Evolutionary conservation across 2,888 invertebrate species (phyloP), one percentile per base, ranked within the genome.

Genomic region (Biston stratarius): DNA sequence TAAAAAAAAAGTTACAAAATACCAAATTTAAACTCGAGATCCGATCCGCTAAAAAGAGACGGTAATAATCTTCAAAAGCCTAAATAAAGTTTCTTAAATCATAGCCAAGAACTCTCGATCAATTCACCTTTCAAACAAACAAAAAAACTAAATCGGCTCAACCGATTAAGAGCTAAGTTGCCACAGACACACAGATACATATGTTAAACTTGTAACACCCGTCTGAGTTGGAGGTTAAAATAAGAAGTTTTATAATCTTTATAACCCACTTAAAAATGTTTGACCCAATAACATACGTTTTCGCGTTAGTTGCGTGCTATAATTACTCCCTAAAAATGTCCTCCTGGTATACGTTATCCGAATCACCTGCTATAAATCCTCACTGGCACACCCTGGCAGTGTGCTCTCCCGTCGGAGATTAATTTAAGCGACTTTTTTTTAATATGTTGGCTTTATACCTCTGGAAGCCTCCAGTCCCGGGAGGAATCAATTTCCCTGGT

Each of bases 381-480:
- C 45, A 11, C 42, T 8, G 51, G 15, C 61, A 61, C 61, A 53
- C 52, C 61, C 45, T 45, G 53, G 53, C 38, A 14, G 9, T 61
- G 45, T 48, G 15, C 48, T 59, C 52, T 52, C 45, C 36, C 12
- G 45, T 52, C 42, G 36, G 53, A 61, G 52, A 53, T 61, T 61
- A 52, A 61, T 61, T 61, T 53, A 53, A 52, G 53, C 52, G 61
- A 53, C 61, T 53, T 61, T 52, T 24, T 61, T 61, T 53, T 53
- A 61, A 53, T 53, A 61, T 61, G 61, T 61, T 53, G 53, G 61
- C 53, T 34, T 53, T 38, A 48, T 58, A 53, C 52, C 61, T 45
- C 36, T 53, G 61, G 53, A 53, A 53, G 59, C 12, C 40, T 48
- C 38, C n/a, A 10, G 8, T 53, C 61, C 61, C 53, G 53, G 44